Base-by-base conservation (phyloP, 2,888 invertebrate species). In the Lasiommata megera region DNA sequence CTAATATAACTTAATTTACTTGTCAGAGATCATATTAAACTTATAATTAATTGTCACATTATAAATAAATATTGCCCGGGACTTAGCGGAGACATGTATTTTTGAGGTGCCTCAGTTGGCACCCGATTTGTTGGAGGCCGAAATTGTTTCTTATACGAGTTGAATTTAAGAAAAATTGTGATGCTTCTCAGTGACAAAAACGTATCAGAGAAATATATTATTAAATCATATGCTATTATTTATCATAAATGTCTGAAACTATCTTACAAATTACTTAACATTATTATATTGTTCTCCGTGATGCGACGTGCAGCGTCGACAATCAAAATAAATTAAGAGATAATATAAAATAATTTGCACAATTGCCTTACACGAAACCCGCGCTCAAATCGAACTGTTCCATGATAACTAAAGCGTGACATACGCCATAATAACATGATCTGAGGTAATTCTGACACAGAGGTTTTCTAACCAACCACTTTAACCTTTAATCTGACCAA, bases 1-100 rank as follows among this genome's bases (percentile, higher is more conserved):
- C 75, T 84, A 84, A 77, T 80, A 80, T 81, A 80, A 79, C 79
- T 80, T 80, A 87, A 81, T 79, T 80, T 81, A 85, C 76, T 62
- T 81, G 85, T 76, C 73, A 88, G 90, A 90, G 90, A 90, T 90
- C 90, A 90, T 89, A 87, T 87, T 84, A 83, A 80, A 84, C 88
- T 89, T 90, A 90, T 70, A 85, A 79, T 75, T 82, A 84, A 81
- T 81, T 82, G 85, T 85, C 85, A 84, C 83, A 79, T 76, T 80
- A 79, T 77, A 79, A 78, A 77, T 67, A 66, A 34, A 34, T 79
- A 81, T 79, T 77, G 80, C 79, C 63, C 67, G 64, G 64, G 59
- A 62, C 54, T 55, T 57, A 50, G 41, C 47, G 12, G 34, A 52
- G 46, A 37, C 11, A 28, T 29, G 38, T 17, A 29, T 34, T 44